phyloP scores from a whole-genome alignment of 2,888 invertebrate species.

The Teinopalpus imperialis region DNA sequence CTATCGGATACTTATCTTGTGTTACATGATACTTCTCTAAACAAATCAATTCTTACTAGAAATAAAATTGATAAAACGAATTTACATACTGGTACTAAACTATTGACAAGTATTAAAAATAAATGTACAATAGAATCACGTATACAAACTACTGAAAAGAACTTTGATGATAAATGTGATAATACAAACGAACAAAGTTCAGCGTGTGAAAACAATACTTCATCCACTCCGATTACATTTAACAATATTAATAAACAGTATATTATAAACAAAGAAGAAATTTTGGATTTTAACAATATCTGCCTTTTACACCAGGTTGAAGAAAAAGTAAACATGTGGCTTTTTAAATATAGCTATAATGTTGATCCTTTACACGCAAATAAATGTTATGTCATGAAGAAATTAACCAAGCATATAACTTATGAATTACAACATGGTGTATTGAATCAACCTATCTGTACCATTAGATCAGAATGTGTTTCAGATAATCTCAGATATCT shows the following conservation, averaged over 20 bases:
- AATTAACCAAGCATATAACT: slow-evolving; percentile 29
- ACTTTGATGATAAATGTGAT: not conserved
- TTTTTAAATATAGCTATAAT: slow-evolving; percentile 22
- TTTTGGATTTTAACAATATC: not conserved
- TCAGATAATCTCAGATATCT: slow-evolving; percentile 6
- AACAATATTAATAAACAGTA: not conserved
- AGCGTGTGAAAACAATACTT: not conserved
- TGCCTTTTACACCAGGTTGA: slow-evolving; percentile 19
- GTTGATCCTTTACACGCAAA: slow-evolving; percentile 10
- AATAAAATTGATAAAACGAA: slow-evolving; percentile 22
- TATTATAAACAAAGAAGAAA: not conserved
- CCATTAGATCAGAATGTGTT: slow-evolving; percentile 15
- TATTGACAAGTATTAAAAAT: slow-evolving; percentile 19
- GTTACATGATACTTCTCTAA: slow-evolving; percentile 15
- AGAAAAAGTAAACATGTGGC: slow-evolving; percentile 28
- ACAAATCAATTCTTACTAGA: slow-evolving; percentile 21
- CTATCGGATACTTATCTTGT: slow-evolving; percentile 22
- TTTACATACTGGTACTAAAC: slow-evolving; percentile 15
- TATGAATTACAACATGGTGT: slow-evolving; percentile 26
- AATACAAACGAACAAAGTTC: not conserved
- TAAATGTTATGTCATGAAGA: no score
- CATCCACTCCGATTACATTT: not conserved
- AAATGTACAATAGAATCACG: slow-evolving; percentile 1
- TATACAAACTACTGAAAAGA: not conserved
- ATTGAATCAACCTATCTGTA: slow-evolving; percentile 8